A percentile compares a stretch with the other conserved stretches of the same genome.
These are phyloP conservation scores for Hippocampus comes DNA, from an alignment of 2,113 vertebrate species.

Conservation along the genomic window DNA sequence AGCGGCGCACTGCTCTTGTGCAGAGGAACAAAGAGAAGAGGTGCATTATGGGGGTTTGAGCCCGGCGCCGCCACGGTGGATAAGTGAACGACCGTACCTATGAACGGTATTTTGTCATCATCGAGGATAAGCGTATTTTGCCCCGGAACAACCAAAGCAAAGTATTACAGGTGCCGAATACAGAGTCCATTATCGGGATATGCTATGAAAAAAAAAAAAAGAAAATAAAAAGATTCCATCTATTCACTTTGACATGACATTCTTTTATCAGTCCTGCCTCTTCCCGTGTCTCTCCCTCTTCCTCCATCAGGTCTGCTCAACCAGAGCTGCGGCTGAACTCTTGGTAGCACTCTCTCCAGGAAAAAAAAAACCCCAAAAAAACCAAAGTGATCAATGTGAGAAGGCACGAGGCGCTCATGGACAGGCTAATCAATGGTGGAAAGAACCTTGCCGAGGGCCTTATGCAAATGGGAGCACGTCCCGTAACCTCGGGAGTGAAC, in stretches of 20 bases:
- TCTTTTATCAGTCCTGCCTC: conserved; percentile 23
- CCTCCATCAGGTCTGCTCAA: conserved; percentile 64
- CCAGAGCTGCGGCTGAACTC: conserved; percentile 89
- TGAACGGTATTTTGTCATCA: not conserved
- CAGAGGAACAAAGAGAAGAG: conserved; percentile 66
- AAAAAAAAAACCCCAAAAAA: conserved; percentile 69
- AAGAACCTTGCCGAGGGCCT: conserved; percentile 99
- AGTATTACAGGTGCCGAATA: too few relatives aligned
- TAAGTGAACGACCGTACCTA: conserved; percentile 29
- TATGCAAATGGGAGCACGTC: conserved; percentile 98
- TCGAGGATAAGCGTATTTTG: too few relatives aligned
- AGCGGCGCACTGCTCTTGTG: conserved; percentile 55
- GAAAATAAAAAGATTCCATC: not conserved
- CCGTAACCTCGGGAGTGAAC: conserved; percentile 90
- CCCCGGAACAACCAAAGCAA: too few relatives aligned
- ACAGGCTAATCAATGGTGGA: conserved; percentile 99
- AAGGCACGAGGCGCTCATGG: conserved; percentile 92
- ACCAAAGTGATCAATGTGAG: conserved; percentile 93
- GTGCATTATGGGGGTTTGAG: conserved; percentile 68
- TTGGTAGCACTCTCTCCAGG: conserved; percentile 88
- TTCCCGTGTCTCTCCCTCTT: conserved; percentile 36
- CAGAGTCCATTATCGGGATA: too few relatives aligned
- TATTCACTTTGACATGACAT: conserved; percentile 20
- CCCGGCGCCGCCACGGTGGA: conserved; percentile 40
- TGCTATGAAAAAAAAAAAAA: too few relatives aligned